Evolutionary conservation across 2,888 invertebrate genomes (phyloP).

Genomic region (Pristionchus arcanus): DNA sequence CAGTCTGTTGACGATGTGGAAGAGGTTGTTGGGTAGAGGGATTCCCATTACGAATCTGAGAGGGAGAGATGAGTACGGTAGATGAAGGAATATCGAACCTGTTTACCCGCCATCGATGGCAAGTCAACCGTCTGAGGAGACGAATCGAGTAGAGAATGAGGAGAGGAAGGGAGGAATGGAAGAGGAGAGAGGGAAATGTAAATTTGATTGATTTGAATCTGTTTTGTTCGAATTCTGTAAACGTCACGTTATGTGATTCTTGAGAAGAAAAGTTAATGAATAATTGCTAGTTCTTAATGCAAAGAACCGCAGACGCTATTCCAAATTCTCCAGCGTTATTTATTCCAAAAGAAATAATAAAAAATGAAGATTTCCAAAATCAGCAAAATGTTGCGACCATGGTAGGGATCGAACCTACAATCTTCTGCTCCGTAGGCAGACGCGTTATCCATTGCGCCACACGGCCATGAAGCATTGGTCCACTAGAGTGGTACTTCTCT

Average conservation of each 20-base stretch:
- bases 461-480: conserved; percentile 26
- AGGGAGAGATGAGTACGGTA: not conserved
- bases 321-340: too few species aligned
- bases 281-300: too few species aligned
- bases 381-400: conserved; percentile 52
- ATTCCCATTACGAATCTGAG: not conserved
- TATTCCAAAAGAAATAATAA: too few species aligned
- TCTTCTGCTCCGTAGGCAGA: conserved; percentile 79
- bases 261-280: too few species aligned
- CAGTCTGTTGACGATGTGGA: conserved; percentile 7
- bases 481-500: not conserved
- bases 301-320: too few species aligned
- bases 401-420: conserved; percentile 77
- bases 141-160: conserved; percentile 24
- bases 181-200: not conserved
- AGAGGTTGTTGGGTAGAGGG: not conserved
- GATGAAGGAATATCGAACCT: not conserved
- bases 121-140: not conserved
- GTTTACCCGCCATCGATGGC: not conserved
- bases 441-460: conserved; percentile 72
- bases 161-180: not conserved
- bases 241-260: not conserved
- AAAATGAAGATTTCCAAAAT: not conserved
- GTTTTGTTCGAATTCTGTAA: not conserved
- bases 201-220: not conserved